Evolutionary conservation across 2,113 vertebrate genomes (phyloP).

Genomic region (Redunca redunca): DNA sequence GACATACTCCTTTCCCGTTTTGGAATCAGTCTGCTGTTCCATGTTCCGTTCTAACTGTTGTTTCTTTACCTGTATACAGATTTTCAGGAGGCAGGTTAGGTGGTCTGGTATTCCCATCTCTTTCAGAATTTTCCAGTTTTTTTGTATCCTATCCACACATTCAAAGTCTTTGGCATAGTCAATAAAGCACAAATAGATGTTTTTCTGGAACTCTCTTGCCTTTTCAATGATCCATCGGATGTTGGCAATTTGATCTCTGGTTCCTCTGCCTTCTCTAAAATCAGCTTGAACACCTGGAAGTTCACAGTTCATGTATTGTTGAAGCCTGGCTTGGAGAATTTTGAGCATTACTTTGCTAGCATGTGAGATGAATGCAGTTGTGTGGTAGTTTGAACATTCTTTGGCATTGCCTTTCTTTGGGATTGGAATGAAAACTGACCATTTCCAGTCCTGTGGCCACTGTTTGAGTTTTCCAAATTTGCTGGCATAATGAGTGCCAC

Average conservation of each 20-base stretch:
- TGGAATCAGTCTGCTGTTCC: not conserved
- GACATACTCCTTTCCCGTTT: not conserved
- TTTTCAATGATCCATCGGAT: not conserved
- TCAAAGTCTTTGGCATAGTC: not conserved
- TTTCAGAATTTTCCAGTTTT: not conserved
- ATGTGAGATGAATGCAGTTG: not conserved
- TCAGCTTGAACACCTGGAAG: not conserved
- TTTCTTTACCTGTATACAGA: not conserved
- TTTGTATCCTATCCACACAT: not conserved
- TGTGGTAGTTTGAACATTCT: not conserved
- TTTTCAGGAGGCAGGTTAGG: not conserved
- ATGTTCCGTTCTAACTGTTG: not conserved
- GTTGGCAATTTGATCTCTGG: not conserved
- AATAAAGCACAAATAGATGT: not conserved
- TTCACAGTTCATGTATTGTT: not conserved
- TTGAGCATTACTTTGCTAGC: not conserved
- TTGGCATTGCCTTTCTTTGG: not conserved
- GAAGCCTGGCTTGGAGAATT: not conserved
- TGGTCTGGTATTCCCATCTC: not conserved
- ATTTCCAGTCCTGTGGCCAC: not conserved
- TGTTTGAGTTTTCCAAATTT: not conserved
- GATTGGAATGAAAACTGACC: not conserved
- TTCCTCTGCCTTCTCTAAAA: not conserved
- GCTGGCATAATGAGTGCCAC: not conserved
- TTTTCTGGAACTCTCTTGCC: not conserved